A percentile compares a stretch with the other conserved stretches of the same genome.
phyloP scores from a whole-genome alignment of 2,797 vertebrate species.

The Cottoperca gobio region DNA sequence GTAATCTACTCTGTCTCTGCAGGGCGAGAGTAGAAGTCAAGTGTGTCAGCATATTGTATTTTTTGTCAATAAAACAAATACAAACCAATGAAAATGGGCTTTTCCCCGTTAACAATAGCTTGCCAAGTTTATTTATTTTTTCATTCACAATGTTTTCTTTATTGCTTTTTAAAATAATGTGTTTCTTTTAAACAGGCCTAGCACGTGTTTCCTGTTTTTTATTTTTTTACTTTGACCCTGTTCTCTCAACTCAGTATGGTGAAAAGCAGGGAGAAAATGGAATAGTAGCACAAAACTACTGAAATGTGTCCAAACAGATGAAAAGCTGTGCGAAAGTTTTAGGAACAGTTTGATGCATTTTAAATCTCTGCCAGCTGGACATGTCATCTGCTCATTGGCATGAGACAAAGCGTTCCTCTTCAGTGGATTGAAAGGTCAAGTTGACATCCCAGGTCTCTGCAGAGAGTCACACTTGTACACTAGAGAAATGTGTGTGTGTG shows the following conservation, averaged over 20 bases:
- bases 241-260: constrained; percentile 24
- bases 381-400: constrained; percentile 72
- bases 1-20: constrained; percentile 49
- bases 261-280: constrained; percentile 38
- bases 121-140: not conserved
- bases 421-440: constrained; percentile 75
- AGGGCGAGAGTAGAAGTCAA: constrained; percentile 21
- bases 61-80: too few species aligned
- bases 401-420: constrained; percentile 68
- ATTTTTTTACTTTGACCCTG: constrained; percentile 30
- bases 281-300: constrained; percentile 53
- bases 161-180: not conserved
- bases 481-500: not conserved
- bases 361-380: constrained; percentile 74
- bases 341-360: constrained; percentile 64
- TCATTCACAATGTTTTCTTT: not conserved
- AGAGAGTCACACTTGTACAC: constrained; percentile 42
- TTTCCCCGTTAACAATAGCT: not conserved
- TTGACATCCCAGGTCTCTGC: constrained; percentile 50
- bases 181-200: constrained; percentile 7
- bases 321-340: constrained; percentile 52
- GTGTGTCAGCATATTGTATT: not conserved
- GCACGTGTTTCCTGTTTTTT: not conserved
- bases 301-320: constrained; percentile 51
- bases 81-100: too few species aligned